A percentile compares a stretch with the other conserved stretches of the same genome.
These are phyloP conservation scores for Lichenostomus cassidix DNA, from an alignment of 2,113 vertebrate genomes.

Conservation along the genomic window DNA sequence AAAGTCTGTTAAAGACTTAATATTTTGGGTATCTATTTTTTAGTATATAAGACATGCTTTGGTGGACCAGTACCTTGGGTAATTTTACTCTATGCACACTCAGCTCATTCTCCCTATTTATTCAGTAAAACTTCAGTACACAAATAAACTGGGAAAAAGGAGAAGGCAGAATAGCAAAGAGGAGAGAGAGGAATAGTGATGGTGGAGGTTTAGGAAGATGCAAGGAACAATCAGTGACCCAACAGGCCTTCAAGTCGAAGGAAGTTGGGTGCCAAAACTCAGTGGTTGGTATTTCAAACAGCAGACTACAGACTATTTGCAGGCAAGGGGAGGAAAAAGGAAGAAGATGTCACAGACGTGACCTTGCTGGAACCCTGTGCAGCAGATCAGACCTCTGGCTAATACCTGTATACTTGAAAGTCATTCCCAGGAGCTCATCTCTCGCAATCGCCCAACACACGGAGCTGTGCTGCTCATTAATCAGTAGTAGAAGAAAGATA, in stretches of 20 bases:
- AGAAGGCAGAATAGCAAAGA: neutral
- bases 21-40: constrained; percentile 7
- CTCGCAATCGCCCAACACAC: neutral
- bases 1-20: constrained; percentile 22
- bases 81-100: constrained; percentile 16
- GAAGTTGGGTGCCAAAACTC: constrained; percentile 2
- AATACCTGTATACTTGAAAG: neutral
- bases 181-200: neutral
- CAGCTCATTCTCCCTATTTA: constrained; percentile 36
- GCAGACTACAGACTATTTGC: neutral
- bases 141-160: constrained; percentile 1
- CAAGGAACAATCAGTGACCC: neutral
- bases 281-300: neutral
- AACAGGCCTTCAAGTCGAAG: neutral
- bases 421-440: neutral
- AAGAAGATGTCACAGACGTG: neutral
- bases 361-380: neutral
- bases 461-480: neutral
- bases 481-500: neutral
- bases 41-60: constrained; percentile 29
- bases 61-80: constrained; percentile 29
- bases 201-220: neutral
- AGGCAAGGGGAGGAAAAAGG: neutral
- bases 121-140: constrained; percentile 18
- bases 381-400: neutral